A percentile compares a stretch with the other conserved stretches of the same genome.
Conservation (phyloP, 2,113 vertebrate species). For the Hoplias malabaricus region DNA sequence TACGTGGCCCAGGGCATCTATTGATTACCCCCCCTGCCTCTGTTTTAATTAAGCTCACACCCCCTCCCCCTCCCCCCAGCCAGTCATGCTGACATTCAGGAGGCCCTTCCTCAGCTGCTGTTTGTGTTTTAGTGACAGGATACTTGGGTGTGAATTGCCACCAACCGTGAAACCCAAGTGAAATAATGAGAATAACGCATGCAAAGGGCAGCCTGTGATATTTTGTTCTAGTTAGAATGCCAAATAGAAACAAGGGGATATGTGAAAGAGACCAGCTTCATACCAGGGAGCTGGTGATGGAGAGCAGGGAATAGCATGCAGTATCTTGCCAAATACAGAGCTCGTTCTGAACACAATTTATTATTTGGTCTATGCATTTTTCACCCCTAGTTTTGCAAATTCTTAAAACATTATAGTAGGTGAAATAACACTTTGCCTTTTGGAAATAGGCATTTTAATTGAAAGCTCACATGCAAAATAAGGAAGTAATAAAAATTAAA, state of each 20-base stretch:
- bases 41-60: slow-evolving; percentile 37
- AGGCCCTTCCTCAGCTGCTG: slow-evolving; percentile 16
- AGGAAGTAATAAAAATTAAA: too few species aligned
- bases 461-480: too few species aligned
- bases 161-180: slow-evolving; percentile 25
- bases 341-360: neutral
- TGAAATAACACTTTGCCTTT: too few species aligned
- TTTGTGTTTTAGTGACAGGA: slow-evolving; percentile 31
- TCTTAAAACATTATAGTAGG: too few species aligned
- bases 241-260: slow-evolving; percentile 29
- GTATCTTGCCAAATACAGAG: neutral
- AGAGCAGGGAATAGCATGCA: neutral
- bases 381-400: neutral
- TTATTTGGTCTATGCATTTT: slow-evolving; percentile 10
- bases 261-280: slow-evolving; percentile 7
- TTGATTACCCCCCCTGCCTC: slow-evolving; percentile 15
- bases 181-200: slow-evolving; percentile 36
- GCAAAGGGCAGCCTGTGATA: slow-evolving; percentile 24
- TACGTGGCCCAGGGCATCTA: neutral
- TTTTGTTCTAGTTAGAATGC: slow-evolving; percentile 35
- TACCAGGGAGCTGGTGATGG: neutral
- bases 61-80: neutral
- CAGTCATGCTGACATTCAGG: slow-evolving; percentile 23
- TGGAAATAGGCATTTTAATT: too few species aligned
- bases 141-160: slow-evolving; percentile 26